A percentile compares a stretch with the other conserved stretches of the same genome.
Evolutionary conservation across 2,797 vertebrate genomes (phyloP).

Genomic region (Botia almorhae): DNA sequence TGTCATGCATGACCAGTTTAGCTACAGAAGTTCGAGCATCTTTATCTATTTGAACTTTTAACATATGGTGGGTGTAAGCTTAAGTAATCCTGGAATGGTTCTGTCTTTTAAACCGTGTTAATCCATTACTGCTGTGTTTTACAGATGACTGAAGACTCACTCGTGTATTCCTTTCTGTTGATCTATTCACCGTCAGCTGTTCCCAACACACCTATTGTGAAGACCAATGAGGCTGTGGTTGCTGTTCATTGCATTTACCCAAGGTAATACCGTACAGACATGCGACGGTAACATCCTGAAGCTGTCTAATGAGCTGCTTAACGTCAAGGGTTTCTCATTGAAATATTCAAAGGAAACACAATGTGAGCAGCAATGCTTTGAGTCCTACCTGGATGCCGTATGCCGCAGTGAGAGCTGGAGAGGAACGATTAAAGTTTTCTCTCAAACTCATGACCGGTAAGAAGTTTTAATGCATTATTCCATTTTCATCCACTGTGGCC

Average conservation of each 20-base stretch:
- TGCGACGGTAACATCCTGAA: neutral
- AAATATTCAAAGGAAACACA: slow-evolving; percentile 61
- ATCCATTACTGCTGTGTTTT: neutral
- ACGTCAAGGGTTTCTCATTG: too few relatives aligned
- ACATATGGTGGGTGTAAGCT: too few relatives aligned
- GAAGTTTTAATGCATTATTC: neutral
- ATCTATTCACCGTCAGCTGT: slow-evolving; percentile 66
- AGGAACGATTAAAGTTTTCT: slow-evolving; percentile 66
- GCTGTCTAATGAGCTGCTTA: neutral
- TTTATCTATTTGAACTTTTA: too few relatives aligned
- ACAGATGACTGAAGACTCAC: slow-evolving; percentile 67
- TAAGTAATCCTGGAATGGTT: too few relatives aligned
- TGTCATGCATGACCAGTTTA: too few relatives aligned
- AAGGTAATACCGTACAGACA: slow-evolving; percentile 62
- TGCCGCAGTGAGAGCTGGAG: slow-evolving; percentile 3
- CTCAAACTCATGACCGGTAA: slow-evolving; percentile 72
- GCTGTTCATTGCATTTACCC: slow-evolving; percentile 67
- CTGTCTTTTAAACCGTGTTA: neutral
- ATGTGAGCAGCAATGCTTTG: slow-evolving; percentile 66
- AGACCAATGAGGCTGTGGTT: slow-evolving; percentile 68
- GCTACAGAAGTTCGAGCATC: too few relatives aligned
- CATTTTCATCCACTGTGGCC: neutral
- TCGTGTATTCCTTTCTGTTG: slow-evolving; percentile 70
- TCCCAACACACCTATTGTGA: slow-evolving; percentile 62
- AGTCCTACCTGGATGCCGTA: slow-evolving; percentile 64